Evolutionary conservation across 2,888 invertebrate species (phyloP).

Genomic region (Melinaea marsaeus): DNA sequence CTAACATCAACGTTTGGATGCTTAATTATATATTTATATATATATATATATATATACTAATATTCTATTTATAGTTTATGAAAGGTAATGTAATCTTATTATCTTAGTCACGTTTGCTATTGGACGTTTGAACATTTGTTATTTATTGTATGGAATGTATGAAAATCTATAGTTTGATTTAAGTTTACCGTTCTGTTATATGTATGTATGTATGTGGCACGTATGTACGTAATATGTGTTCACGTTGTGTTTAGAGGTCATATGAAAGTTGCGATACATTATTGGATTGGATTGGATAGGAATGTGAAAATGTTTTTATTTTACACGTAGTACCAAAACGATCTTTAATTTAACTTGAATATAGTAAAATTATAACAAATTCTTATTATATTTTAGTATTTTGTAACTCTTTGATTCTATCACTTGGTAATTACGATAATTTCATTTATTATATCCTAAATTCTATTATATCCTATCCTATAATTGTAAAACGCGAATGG

Average conservation of each 20-base stretch:
- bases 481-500: too few relatives aligned
- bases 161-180: neutral
- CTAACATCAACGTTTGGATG: too few relatives aligned
- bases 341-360: too few relatives aligned
- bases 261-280: conserved; percentile 34
- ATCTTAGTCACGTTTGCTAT: conserved; percentile 49
- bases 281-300: conserved; percentile 15
- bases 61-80: conserved; percentile 50
- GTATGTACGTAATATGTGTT: conserved; percentile 20
- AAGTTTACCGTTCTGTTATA: conserved; percentile 8
- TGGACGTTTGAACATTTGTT: conserved; percentile 36
- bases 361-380: too few relatives aligned
- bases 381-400: too few relatives aligned
- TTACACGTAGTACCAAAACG: neutral
- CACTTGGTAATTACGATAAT: too few relatives aligned
- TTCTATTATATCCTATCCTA: too few relatives aligned
- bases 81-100: conserved; percentile 48
- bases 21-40: too few relatives aligned
- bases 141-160: neutral
- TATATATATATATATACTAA: too few relatives aligned
- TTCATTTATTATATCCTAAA: too few relatives aligned
- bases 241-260: conserved; percentile 33
- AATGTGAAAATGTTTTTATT: conserved; percentile 11
- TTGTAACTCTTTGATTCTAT: too few relatives aligned
- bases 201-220: conserved; percentile 2